Evolutionary conservation across 2,888 invertebrate genomes (phyloP).

Genomic region (Standfussiana lucernea): DNA sequence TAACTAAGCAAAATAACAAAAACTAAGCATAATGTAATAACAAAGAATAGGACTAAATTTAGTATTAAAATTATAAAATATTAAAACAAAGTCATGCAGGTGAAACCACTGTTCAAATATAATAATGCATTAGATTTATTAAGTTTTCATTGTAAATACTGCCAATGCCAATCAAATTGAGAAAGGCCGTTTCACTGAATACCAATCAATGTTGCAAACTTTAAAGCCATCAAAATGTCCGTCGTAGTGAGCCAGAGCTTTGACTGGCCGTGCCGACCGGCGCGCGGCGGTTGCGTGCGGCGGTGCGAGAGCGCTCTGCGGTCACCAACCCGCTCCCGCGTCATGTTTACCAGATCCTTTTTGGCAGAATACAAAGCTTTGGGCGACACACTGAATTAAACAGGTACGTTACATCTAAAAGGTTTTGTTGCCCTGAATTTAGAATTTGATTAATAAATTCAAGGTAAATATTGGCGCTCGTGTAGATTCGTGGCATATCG

Average conservation of each 20-base stretch:
- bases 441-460: constrained; percentile 31
- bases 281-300: constrained; percentile 20
- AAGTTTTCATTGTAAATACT: constrained; percentile 1
- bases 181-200: background rate
- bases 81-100: no score
- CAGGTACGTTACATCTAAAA: constrained; percentile 1
- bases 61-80: no score
- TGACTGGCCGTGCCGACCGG: constrained; percentile 27
- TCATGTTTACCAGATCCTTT: constrained; percentile 48
- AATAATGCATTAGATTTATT: no score
- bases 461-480: constrained; percentile 34
- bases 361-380: constrained; percentile 33
- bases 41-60: no score
- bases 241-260: constrained; percentile 19
- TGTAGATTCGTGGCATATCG: constrained; percentile 34
- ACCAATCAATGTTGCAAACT: constrained; percentile 31
- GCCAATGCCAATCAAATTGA: background rate
- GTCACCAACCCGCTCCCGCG: constrained; percentile 25
- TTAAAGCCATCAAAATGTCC: constrained; percentile 25
- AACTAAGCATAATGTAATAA: no score
- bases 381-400: constrained; percentile 20
- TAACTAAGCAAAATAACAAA: no score
- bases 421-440: constrained; percentile 3
- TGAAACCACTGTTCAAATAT: no score
- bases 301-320: constrained; percentile 45